A percentile compares a stretch with the other conserved stretches of the same genome.
Conservation (phyloP, 2,113 vertebrate genomes). For the Poeciliopsis turrubarensis region DNA sequence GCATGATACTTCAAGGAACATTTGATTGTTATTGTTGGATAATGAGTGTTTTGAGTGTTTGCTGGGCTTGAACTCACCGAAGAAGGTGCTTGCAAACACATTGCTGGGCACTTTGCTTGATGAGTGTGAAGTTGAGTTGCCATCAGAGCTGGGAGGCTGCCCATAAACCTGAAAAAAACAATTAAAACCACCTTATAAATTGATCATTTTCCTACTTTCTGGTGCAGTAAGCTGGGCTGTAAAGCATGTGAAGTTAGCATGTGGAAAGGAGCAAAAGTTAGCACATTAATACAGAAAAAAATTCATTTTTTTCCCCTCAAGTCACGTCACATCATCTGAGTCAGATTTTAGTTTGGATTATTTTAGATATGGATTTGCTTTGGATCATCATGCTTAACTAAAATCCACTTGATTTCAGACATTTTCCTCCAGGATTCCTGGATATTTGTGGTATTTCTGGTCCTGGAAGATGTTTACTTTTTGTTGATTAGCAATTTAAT, state of each 20-base stretch:
- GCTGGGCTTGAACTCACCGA: constrained; percentile 82
- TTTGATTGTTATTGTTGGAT: background rate
- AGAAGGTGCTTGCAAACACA: constrained; percentile 96
- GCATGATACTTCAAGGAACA: background rate
- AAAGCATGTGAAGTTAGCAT: background rate
- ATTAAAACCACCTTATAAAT: background rate
- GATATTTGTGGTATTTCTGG: background rate
- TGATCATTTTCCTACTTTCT: background rate
- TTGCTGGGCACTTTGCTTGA: constrained; percentile 88
- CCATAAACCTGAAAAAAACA: constrained; percentile 87
- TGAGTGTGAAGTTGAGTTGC: constrained; percentile 89
- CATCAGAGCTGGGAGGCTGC: constrained; percentile 89
- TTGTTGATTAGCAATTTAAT: background rate
- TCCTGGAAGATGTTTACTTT: background rate
- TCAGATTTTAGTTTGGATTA: no score
- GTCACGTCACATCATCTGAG: no score
- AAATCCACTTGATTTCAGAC: background rate
- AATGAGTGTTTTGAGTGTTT: background rate
- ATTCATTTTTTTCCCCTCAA: no score
- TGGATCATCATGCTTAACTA: background rate
- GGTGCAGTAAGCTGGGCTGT: background rate
- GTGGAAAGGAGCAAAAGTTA: background rate
- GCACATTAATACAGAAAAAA: background rate
- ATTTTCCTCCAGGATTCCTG: no score
- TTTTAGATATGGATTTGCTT: no score